A percentile compares a stretch with the other conserved stretches of the same genome.
Conservation (phyloP, 2,113 vertebrate species). For the Galbula dea region DNA sequence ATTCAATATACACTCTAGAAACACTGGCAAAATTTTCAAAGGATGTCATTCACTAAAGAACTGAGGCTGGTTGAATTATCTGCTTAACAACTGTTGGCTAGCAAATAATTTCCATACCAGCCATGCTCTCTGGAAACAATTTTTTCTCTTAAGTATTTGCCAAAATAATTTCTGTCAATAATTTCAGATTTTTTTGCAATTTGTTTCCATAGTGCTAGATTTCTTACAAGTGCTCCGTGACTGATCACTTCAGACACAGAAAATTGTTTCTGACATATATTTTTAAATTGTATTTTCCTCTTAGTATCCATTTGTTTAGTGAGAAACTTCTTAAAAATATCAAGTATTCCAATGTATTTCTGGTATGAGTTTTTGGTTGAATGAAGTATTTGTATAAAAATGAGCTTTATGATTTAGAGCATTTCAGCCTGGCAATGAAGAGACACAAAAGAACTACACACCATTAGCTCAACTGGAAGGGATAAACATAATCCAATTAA, state of each 20-base stretch:
- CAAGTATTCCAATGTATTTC: not conserved
- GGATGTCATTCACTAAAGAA: not conserved
- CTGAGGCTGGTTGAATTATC: not conserved
- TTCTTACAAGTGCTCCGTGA: not conserved
- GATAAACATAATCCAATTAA: not conserved
- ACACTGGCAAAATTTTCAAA: not conserved
- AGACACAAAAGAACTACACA: not conserved
- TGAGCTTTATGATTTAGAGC: not conserved
- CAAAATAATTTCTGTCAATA: not conserved
- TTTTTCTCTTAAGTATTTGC: not conserved
- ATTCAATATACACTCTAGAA: not conserved
- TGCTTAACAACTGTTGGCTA: not conserved
- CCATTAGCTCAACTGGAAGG: not conserved
- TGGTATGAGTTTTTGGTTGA: not conserved
- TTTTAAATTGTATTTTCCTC: not conserved
- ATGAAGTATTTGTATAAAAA: not conserved
- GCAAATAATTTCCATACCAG: constrained; percentile 17
- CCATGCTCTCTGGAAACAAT: not conserved
- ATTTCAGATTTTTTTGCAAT: not conserved
- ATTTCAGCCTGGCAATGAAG: not conserved
- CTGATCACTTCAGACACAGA: not conserved
- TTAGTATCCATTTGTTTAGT: not conserved
- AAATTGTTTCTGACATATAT: not conserved
- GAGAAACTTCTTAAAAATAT: not conserved
- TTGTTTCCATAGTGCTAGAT: not conserved